These are phyloP conservation scores for Pygathrix nemaeus DNA, from an alignment of 2,113 vertebrate species.

Conservation along the genomic window DNA sequence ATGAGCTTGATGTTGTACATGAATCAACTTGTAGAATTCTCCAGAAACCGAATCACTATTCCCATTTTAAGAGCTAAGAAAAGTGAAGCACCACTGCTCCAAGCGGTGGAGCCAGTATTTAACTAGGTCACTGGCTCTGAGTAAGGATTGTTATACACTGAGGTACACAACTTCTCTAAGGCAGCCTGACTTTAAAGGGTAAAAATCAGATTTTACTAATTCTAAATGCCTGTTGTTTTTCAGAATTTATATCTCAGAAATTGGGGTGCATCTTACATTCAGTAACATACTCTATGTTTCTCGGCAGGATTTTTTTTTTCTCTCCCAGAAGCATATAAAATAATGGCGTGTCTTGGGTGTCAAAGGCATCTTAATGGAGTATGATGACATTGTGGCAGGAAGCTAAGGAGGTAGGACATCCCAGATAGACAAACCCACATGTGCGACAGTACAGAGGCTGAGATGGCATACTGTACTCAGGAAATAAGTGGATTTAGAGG, in stretches of 20 bases:
- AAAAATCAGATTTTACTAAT: not conserved
- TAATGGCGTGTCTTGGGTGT: not conserved
- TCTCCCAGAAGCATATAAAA: not conserved
- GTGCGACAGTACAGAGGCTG: rapidly evolving
- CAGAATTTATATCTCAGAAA: not conserved
- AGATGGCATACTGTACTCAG: rapidly evolving
- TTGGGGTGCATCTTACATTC: not conserved
- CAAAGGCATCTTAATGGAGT: not conserved
- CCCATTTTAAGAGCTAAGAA: not conserved
- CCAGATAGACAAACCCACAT: rapidly evolving
- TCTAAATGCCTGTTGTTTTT: not conserved
- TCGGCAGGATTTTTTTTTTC: not conserved
- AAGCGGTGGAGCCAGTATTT: rapidly evolving
- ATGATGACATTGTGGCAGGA: not conserved
- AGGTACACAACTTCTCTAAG: no score
- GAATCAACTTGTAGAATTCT: not conserved
- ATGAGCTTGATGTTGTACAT: rapidly evolving
- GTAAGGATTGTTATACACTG: not conserved
- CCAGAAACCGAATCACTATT: not conserved
- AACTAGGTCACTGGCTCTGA: not conserved
- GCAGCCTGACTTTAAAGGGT: no score
- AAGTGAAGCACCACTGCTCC: not conserved
- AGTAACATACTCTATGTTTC: not conserved
- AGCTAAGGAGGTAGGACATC: not conserved
- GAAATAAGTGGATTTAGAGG: rapidly evolving